These are phyloP conservation scores for Microchrysa polita DNA, from an alignment of 2,888 invertebrate genomes.

Conservation along the genomic window DNA sequence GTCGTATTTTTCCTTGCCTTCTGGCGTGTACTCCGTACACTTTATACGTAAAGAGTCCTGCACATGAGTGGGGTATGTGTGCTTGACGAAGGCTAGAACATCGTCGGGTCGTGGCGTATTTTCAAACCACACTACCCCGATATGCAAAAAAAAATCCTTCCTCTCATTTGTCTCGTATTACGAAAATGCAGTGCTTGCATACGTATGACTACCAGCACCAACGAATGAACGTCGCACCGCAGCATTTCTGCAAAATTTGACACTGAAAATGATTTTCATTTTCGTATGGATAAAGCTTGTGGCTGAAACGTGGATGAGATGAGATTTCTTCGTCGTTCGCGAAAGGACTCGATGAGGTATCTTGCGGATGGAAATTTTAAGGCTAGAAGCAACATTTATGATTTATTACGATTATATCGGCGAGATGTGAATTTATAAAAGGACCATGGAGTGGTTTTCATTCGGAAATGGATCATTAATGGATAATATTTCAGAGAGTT, in stretches of 20 bases:
- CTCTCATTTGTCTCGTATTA: conserved; percentile 38
- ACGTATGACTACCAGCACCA: conserved; percentile 1
- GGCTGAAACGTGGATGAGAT: not conserved
- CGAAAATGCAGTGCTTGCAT: conserved; percentile 26
- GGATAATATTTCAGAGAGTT: too few relatives aligned
- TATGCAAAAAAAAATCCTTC: not conserved
- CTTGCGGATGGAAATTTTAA: conserved; percentile 19
- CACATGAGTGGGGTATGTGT: too few relatives aligned
- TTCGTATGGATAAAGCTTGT: conserved; percentile 5
- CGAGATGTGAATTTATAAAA: too few relatives aligned
- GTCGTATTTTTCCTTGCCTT: conserved; percentile 13
- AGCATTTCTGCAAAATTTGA: conserved; percentile 14
- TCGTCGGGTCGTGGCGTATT: conserved; percentile 7
- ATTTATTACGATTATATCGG: not conserved
- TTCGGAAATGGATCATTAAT: too few relatives aligned
- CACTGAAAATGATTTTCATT: conserved; percentile 19
- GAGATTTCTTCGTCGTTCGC: too few relatives aligned
- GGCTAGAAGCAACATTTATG: not conserved
- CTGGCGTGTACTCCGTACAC: too few relatives aligned
- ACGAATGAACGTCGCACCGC: not conserved
- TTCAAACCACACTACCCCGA: too few relatives aligned
- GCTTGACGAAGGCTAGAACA: not conserved
- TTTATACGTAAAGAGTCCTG: too few relatives aligned
- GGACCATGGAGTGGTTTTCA: too few relatives aligned
- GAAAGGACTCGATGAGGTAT: too few relatives aligned